Evolutionary conservation across 1,140 invertebrate species (phyloP).

Genomic region (Panagrolaimus sp.): DNA sequence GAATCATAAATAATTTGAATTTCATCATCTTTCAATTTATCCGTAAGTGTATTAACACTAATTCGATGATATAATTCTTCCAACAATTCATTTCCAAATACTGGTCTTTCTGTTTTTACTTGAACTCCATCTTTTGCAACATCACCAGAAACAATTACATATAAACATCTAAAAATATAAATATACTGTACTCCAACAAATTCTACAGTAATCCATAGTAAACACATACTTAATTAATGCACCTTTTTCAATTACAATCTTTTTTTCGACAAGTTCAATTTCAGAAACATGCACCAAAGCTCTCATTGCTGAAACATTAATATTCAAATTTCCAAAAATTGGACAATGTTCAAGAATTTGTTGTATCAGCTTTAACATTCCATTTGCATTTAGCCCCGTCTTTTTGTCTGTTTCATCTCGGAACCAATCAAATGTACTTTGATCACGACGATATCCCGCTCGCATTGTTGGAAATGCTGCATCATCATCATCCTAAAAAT

Average conservation of each 20-base stretch:
- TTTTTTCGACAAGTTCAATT: neutral
- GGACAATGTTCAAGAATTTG: neutral
- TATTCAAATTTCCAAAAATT: neutral
- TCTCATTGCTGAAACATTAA: neutral
- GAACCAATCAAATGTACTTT: slow-evolving; percentile 10
- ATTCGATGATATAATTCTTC: neutral
- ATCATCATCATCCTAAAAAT: slow-evolving; percentile 1
- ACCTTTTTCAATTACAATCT: neutral
- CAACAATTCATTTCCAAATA: neutral
- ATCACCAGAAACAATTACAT: neutral
- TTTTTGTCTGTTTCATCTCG: neutral
- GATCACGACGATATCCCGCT: neutral
- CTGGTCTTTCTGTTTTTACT: neutral
- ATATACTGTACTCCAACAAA: neutral
- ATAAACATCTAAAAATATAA: neutral
- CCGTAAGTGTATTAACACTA: neutral
- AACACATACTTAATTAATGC: neutral
- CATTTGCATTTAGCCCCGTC: neutral
- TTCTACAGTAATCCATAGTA: neutral
- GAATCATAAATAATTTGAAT: neutral
- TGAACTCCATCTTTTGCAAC: neutral
- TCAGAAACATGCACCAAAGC: neutral
- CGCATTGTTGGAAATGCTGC: slow-evolving; percentile 4
- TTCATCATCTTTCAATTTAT: neutral
- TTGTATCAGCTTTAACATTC: neutral